These are phyloP conservation scores for Galago senegalensis DNA, from an alignment of 2,797 vertebrate species.

Conservation along the genomic window DNA sequence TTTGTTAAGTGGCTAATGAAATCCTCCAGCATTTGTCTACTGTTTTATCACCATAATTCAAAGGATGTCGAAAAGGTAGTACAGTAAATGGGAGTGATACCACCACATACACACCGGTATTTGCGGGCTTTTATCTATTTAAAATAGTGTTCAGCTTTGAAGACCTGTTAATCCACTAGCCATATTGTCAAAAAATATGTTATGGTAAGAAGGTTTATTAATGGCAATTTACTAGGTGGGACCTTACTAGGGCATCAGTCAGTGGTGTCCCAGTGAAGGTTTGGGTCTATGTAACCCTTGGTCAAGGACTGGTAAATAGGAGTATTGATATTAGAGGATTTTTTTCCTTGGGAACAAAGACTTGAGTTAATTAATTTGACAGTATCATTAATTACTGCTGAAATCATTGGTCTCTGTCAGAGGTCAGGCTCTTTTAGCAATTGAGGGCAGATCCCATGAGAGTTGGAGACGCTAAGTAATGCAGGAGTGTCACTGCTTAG, in stretches of 20 bases:
- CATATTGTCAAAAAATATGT: background rate
- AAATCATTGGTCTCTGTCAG: constrained; percentile 81
- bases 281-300: background rate
- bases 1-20: constrained; percentile 68
- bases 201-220: constrained; percentile 47
- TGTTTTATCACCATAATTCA: constrained; percentile 43
- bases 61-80: background rate
- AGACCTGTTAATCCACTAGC: background rate
- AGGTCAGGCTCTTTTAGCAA: constrained; percentile 81
- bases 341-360: constrained; percentile 77
- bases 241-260: constrained; percentile 29
- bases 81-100: background rate
- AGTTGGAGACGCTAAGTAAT: background rate
- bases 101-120: background rate
- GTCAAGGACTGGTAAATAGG: constrained; percentile 56
- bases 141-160: background rate
- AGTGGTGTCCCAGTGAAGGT: background rate
- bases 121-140: background rate
- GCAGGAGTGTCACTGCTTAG: background rate
- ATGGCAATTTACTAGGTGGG: background rate
- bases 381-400: constrained; percentile 82
- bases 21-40: constrained; percentile 43
- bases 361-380: constrained; percentile 85
- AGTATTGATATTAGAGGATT: constrained; percentile 57
- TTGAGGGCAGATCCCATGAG: constrained; percentile 71